phyloP scores from a whole-genome alignment of 1,140 invertebrate species.

The Hydropsyche tenuis region DNA sequence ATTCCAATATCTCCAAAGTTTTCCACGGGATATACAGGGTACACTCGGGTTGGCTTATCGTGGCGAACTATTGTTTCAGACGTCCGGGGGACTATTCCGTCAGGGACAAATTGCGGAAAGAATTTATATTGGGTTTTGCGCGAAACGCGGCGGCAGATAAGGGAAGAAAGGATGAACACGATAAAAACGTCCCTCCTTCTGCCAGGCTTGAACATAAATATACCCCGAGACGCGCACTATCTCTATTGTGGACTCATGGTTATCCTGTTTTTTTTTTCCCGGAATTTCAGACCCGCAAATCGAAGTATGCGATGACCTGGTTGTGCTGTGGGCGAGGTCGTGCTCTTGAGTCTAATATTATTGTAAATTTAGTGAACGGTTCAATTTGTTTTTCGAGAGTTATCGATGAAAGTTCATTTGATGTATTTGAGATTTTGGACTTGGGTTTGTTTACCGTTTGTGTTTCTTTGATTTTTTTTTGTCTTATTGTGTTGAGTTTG shows the following conservation, averaged over 20 bases:
- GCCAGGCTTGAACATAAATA: neutral
- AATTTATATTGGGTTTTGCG: constrained; percentile 34
- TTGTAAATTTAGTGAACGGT: no score
- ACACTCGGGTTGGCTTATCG: constrained; percentile 6
- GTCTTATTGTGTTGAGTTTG: no score
- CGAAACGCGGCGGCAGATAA: neutral
- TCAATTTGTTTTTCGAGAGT: no score
- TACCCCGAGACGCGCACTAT: constrained; percentile 10
- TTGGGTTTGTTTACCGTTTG: no score
- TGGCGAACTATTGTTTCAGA: constrained; percentile 25
- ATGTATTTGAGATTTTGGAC: no score
- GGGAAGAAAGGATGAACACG: neutral
- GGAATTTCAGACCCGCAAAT: no score
- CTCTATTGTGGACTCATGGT: constrained; percentile 16
- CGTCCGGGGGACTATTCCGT: constrained; percentile 18
- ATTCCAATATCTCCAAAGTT: constrained; percentile 44
- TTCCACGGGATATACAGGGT: constrained; percentile 1
- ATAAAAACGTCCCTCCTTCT: neutral
- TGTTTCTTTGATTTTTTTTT: no score
- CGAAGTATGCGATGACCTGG: no score
- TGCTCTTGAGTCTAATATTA: no score
- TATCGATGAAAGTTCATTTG: no score
- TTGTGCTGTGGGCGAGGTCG: no score
- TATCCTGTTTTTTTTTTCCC: constrained; percentile 19
- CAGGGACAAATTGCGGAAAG: constrained; percentile 29